Evolutionary conservation across 2,888 invertebrate genomes (phyloP).

Genomic region (Cantharis rufa): DNA sequence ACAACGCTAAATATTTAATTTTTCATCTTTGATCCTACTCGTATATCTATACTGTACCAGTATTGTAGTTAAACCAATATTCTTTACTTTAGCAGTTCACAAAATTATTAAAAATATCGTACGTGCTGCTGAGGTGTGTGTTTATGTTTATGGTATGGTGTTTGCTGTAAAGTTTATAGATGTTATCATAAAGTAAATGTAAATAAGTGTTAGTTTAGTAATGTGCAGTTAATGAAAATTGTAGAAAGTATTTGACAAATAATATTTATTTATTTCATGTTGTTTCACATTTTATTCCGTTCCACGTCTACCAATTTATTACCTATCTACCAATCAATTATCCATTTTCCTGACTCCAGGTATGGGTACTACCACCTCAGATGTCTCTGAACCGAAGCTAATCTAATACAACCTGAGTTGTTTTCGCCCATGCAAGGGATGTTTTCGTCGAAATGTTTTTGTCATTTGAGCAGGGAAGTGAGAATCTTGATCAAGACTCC

Average conservation of each 20-base stretch:
- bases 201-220: constrained; percentile 22
- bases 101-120: neutral
- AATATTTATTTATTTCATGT: constrained; percentile 27
- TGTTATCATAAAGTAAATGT: constrained; percentile 22
- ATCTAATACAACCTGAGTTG: too few relatives aligned
- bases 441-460: too few relatives aligned
- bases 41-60: constrained; percentile 9
- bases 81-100: constrained; percentile 14
- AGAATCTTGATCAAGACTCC: too few relatives aligned
- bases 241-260: constrained; percentile 19
- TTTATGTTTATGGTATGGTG: constrained; percentile 22
- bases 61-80: neutral
- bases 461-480: too few relatives aligned
- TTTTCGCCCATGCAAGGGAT: too few relatives aligned
- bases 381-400: too few relatives aligned
- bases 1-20: constrained; percentile 2
- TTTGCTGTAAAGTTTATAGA: constrained; percentile 27
- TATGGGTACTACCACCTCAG: too few relatives aligned
- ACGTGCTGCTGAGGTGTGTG: constrained; percentile 12
- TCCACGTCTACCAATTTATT: neutral
- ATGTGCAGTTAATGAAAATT: constrained; percentile 24
- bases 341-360: too few relatives aligned
- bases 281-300: neutral
- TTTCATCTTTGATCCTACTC: constrained; percentile 9
- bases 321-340: too few relatives aligned